Evolutionary conservation across 2,888 invertebrate genomes (phyloP).

Genomic region (Liopterus haemorrhoidalis): DNA sequence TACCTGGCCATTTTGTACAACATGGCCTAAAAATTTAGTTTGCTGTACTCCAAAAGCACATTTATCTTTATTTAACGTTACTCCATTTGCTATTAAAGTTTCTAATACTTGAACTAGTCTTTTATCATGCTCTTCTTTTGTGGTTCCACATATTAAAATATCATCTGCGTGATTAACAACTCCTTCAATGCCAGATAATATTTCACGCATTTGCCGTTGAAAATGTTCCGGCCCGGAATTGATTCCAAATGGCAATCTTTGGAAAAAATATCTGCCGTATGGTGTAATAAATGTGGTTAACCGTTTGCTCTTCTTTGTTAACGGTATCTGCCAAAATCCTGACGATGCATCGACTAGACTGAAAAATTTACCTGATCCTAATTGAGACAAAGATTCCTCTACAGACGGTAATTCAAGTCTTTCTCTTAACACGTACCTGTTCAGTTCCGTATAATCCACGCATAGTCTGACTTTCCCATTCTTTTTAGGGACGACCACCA

Average conservation of each 20-base stretch:
- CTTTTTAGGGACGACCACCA: slow-evolving; percentile 15
- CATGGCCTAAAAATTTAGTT: slow-evolving; percentile 27
- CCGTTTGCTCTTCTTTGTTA: slow-evolving; percentile 5
- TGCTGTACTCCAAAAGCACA: too few species aligned
- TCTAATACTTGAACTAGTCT: slow-evolving; percentile 27
- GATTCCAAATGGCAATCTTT: slow-evolving; percentile 20
- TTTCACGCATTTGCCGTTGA: slow-evolving; percentile 2
- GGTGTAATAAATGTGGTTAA: slow-evolving; percentile 19
- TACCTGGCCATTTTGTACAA: slow-evolving; percentile 20
- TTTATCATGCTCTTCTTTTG: slow-evolving; percentile 27
- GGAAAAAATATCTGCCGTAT: slow-evolving; percentile 12
- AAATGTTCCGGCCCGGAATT: slow-evolving; percentile 10
- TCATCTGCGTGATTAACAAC: slow-evolving; percentile 16
- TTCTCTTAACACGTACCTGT: slow-evolving; percentile 18
- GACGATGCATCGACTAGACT: slow-evolving; percentile 18
- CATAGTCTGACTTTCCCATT: slow-evolving; percentile 16
- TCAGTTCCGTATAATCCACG: slow-evolving; percentile 12
- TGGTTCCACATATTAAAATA: slow-evolving; percentile 22
- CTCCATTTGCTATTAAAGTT: slow-evolving; percentile 6
- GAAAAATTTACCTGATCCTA: slow-evolving; percentile 15
- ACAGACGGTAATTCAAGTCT: slow-evolving; percentile 13
- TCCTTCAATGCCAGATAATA: slow-evolving; percentile 10
- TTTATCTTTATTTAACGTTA: slow-evolving; percentile 26
- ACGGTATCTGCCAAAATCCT: slow-evolving; percentile 25
- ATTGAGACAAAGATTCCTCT: slow-evolving; percentile 12